Evolutionary conservation across 2,888 invertebrate genomes (phyloP).

Genomic region (Ypsolopha scabrella): DNA sequence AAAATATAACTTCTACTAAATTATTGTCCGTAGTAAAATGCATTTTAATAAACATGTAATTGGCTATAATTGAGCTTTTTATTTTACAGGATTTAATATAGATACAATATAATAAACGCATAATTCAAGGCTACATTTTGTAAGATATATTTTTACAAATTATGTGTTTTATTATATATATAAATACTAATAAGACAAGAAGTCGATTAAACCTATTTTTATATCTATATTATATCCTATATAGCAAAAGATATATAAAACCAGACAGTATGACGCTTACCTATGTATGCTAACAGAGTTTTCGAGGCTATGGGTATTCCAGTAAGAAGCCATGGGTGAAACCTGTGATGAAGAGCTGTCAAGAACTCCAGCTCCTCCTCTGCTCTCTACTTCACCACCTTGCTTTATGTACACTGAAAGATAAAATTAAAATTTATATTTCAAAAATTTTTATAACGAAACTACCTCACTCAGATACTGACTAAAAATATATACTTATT

Average conservation of each 20-base stretch:
- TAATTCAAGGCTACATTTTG: no score
- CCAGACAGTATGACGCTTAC: slow-evolving; percentile 17
- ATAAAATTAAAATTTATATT: background rate
- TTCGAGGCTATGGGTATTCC: slow-evolving; percentile 43
- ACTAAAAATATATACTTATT: no score
- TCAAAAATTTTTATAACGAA: background rate
- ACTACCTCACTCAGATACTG: no score
- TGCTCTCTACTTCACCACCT: slow-evolving; percentile 74
- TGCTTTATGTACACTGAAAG: slow-evolving; percentile 69
- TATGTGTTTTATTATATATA: no score
- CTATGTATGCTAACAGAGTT: slow-evolving; percentile 41
- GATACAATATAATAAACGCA: no score
- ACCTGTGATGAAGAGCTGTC: slow-evolving; percentile 44
- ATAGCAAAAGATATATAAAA: background rate
- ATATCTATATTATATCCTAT: background rate
- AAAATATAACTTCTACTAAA: background rate
- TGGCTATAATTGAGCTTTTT: no score
- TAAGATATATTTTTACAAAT: no score
- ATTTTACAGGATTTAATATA: no score
- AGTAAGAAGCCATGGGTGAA: slow-evolving; percentile 46
- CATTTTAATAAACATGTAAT: no score
- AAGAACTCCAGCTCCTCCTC: slow-evolving; percentile 56
- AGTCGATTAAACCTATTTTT: background rate
- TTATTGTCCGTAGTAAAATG: background rate
- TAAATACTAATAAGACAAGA: no score